These are phyloP conservation scores for Pammene aurita DNA, from an alignment of 2,888 invertebrate genomes.

Conservation along the genomic window DNA sequence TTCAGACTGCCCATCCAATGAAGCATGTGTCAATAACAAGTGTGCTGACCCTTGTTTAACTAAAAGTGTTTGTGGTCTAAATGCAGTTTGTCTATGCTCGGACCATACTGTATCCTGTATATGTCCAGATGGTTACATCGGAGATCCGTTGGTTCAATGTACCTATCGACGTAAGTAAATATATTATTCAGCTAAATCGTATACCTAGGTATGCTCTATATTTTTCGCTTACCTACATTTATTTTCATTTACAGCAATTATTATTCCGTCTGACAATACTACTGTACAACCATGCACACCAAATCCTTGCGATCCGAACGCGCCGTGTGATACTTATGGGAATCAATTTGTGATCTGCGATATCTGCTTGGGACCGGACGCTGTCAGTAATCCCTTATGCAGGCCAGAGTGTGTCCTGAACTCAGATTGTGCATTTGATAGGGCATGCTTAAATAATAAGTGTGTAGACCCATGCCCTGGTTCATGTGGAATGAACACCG, in stretches of 20 bases:
- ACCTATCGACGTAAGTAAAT: constrained; percentile 77
- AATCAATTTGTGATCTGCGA: constrained; percentile 91
- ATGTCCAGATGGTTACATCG: constrained; percentile 90
- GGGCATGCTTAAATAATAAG: constrained; percentile 88
- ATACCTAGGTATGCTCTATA: not conserved
- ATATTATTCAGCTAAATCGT: not conserved
- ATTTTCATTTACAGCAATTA: constrained; percentile 68
- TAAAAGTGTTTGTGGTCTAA: constrained; percentile 89
- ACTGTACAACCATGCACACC: constrained; percentile 88
- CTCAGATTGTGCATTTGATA: constrained; percentile 90
- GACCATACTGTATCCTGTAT: constrained; percentile 93
- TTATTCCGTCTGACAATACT: constrained; percentile 83
- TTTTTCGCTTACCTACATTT: not conserved
- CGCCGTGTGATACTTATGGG: constrained; percentile 87
- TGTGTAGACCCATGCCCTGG: constrained; percentile 92
- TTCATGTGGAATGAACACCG: constrained; percentile 89
- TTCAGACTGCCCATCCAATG: constrained; percentile 89
- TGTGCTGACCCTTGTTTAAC: constrained; percentile 89
- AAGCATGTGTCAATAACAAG: constrained; percentile 89
- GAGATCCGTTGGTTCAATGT: constrained; percentile 91
- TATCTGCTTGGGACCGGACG: constrained; percentile 87
- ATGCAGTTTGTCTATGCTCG: constrained; percentile 90
- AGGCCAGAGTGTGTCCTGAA: constrained; percentile 92
- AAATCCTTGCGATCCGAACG: constrained; percentile 88
- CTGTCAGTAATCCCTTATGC: constrained; percentile 88